Conservation (phyloP, 2,888 invertebrate species). For the Poecilus cupreus region DNA sequence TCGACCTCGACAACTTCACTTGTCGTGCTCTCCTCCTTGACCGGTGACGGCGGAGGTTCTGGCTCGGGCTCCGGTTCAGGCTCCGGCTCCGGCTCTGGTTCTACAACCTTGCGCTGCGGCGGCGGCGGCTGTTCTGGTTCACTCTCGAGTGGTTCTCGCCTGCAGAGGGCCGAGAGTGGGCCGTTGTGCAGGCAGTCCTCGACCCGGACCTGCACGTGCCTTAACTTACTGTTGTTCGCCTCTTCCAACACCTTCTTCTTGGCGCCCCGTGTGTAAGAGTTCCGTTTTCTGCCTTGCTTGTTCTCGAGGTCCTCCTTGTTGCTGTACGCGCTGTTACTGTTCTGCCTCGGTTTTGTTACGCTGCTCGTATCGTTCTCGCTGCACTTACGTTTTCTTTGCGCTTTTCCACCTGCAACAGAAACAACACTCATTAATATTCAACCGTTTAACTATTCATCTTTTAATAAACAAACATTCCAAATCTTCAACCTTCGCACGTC, state of each 20-base stretch:
- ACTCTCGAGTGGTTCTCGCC: conserved; percentile 61
- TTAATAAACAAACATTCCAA: no score
- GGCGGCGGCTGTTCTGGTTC: no score
- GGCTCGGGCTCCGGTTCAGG: neutral
- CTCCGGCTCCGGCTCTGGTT: neutral
- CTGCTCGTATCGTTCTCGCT: conserved; percentile 68
- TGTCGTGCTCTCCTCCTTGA: conserved; percentile 52
- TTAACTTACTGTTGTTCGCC: conserved; percentile 72
- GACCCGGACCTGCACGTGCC: conserved; percentile 69
- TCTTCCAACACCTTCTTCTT: conserved; percentile 72
- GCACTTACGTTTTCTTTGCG: conserved; percentile 68
- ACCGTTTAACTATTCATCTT: no score
- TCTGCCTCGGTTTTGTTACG: conserved; percentile 62
- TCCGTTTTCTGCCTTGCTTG: conserved; percentile 67
- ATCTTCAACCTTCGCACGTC: no score
- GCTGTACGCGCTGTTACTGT: conserved; percentile 61
- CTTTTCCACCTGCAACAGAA: conserved; percentile 65
- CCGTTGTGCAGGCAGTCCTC: conserved; percentile 71
- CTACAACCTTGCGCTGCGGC: neutral
- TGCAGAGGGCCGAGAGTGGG: conserved; percentile 66
- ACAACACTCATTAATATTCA: conserved; percentile 17
- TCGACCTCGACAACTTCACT: conserved; percentile 37
- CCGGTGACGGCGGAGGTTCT: conserved; percentile 43
- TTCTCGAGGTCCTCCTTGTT: conserved; percentile 71
- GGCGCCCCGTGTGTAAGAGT: conserved; percentile 67